Percentiles rank a stretch among this genome's conserved stretches.
These are phyloP conservation scores for Aegotheles bennettii DNA, from an alignment of 2,113 vertebrate species.

Conservation along the genomic window DNA sequence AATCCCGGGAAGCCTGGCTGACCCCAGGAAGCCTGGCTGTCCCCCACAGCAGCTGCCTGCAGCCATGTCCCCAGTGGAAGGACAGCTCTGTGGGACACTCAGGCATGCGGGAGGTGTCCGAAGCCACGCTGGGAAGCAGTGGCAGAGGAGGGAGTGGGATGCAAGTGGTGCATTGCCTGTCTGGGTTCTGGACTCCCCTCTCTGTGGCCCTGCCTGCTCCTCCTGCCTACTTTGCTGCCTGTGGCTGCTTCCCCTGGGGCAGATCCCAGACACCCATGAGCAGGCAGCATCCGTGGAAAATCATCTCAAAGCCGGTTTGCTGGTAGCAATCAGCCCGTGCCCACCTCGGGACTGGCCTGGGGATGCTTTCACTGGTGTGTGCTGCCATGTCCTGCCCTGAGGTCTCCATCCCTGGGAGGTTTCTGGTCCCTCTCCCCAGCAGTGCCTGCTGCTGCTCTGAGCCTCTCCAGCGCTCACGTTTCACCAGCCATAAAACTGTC, in stretches of 20 bases:
- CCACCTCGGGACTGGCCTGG: fast-evolving
- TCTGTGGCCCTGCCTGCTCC: not conserved
- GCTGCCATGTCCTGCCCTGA: not conserved
- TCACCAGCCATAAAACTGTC: constrained; percentile 22
- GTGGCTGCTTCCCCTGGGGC: not conserved
- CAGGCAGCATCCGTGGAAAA: not conserved
- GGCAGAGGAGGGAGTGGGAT: not conserved
- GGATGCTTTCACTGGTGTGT: not conserved
- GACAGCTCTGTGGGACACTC: not conserved
- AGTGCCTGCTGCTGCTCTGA: not conserved
- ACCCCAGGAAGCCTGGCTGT: not conserved
- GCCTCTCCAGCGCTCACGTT: not conserved
- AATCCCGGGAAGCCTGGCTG: not conserved
- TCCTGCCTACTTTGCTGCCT: not conserved
- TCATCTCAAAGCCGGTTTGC: not conserved
- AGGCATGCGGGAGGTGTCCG: fast-evolving
- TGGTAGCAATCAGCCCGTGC: fast-evolving
- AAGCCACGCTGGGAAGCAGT: not conserved
- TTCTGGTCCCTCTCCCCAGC: not conserved
- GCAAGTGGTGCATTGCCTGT: not conserved
- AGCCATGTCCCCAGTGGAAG: not conserved
- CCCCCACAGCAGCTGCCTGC: not conserved
- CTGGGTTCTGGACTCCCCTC: not conserved
- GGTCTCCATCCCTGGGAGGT: not conserved
- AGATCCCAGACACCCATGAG: not conserved